These are phyloP conservation scores for Cryptosula pallasiana DNA, from an alignment of 2,888 invertebrate species.

Conservation along the genomic window DNA sequence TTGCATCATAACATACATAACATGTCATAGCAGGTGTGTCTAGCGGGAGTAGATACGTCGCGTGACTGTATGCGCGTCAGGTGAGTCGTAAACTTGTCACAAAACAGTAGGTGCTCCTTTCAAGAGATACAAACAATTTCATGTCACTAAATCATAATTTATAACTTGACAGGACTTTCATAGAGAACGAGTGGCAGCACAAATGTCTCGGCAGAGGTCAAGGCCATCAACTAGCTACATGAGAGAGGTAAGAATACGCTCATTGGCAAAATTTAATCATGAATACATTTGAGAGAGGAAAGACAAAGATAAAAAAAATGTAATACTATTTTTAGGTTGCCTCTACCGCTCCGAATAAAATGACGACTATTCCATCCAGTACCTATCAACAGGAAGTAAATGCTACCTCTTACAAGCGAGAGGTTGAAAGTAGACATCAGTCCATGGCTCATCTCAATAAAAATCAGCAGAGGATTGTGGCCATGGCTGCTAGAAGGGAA, in stretches of 20 bases:
- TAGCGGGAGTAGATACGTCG: too few relatives aligned
- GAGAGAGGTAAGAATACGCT: not conserved
- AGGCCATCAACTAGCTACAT: constrained; percentile 28
- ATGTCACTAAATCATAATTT: too few relatives aligned
- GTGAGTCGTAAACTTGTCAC: too few relatives aligned
- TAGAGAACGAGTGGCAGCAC: constrained; percentile 36
- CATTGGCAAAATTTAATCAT: too few relatives aligned
- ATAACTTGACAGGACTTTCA: constrained; percentile 37
- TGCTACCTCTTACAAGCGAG: constrained; percentile 22
- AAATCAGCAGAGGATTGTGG: constrained; percentile 7
- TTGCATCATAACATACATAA: too few relatives aligned
- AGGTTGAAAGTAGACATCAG: constrained; percentile 18
- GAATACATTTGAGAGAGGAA: too few relatives aligned
- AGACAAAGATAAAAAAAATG: too few relatives aligned
- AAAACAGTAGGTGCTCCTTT: too few relatives aligned
- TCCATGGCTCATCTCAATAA: not conserved
- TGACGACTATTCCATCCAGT: not conserved
- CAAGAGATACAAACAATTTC: too few relatives aligned
- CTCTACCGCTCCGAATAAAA: not conserved
- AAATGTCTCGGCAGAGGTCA: constrained; percentile 36
- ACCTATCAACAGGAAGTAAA: constrained; percentile 1
- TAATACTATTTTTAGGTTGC: too few relatives aligned
- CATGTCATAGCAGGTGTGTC: too few relatives aligned
- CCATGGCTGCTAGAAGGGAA: constrained; percentile 16
- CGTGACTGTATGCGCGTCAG: too few relatives aligned